These are phyloP conservation scores for Hippocampus mohnikei DNA, from an alignment of 2,113 vertebrate genomes.

Conservation along the genomic window DNA sequence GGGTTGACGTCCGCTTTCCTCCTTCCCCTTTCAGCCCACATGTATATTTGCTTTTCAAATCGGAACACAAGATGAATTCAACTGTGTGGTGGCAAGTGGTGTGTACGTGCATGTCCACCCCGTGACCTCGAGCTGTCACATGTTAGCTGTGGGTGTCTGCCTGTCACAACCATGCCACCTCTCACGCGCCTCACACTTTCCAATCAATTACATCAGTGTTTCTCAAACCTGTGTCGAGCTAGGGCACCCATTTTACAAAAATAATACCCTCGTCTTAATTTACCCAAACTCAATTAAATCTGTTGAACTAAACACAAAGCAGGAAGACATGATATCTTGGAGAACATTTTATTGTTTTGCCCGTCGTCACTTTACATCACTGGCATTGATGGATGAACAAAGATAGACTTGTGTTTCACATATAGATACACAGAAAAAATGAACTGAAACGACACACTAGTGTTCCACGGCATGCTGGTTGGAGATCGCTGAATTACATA, in stretches of 20 bases:
- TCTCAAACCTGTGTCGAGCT: neutral
- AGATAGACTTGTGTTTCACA: too few species aligned
- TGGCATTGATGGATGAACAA: neutral
- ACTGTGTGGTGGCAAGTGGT: neutral
- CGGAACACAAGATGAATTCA: conserved; percentile 17
- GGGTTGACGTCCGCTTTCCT: conserved; percentile 47
- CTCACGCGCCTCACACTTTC: conserved; percentile 54
- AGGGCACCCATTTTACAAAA: neutral
- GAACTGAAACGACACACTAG: neutral
- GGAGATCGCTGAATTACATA: conserved; percentile 36
- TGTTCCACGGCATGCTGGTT: neutral
- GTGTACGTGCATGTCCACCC: neutral
- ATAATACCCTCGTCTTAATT: neutral
- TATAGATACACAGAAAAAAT: neutral
- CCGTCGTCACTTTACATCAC: too few species aligned
- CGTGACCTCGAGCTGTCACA: neutral
- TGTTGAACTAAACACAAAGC: too few species aligned
- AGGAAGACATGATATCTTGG: too few species aligned
- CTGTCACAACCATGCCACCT: conserved; percentile 25
- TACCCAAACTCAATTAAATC: neutral
- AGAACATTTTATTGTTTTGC: too few species aligned
- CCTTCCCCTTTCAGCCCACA: conserved; percentile 37
- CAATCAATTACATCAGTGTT: conserved; percentile 29
- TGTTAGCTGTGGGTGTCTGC: neutral
- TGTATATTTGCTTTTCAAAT: conserved; percentile 36